Evolutionary conservation across 2,888 invertebrate genomes (phyloP).

Genomic region (Salticus scenicus): DNA sequence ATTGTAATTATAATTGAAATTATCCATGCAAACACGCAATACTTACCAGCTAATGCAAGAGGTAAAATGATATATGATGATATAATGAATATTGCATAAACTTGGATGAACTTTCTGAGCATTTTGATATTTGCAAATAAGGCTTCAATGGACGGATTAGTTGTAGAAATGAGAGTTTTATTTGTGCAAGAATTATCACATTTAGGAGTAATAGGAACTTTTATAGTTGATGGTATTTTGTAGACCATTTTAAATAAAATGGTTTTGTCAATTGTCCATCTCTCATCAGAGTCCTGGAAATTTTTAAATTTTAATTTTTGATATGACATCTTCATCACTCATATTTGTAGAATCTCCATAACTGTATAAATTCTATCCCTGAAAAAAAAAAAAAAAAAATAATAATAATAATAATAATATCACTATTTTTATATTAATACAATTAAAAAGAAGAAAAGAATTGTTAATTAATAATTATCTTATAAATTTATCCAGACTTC

Average conservation of each 20-base stretch:
- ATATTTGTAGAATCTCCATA: neutral
- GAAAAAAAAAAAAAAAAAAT: neutral
- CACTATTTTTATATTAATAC: no score
- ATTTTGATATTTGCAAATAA: neutral
- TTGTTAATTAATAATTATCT: no score
- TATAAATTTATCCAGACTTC: no score
- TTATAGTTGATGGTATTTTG: neutral
- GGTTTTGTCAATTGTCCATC: neutral
- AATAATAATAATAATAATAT: no score
- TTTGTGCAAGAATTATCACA: constrained; percentile 44
- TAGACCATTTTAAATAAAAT: neutral
- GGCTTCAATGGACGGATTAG: constrained; percentile 37
- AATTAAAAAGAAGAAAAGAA: no score
- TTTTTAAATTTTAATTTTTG: neutral
- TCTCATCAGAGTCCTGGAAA: neutral
- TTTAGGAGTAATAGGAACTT: constrained; percentile 51
- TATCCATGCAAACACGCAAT: no score
- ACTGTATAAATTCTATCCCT: neutral
- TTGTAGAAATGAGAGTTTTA: neutral
- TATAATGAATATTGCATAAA: neutral
- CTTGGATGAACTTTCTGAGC: neutral
- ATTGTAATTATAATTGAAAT: no score
- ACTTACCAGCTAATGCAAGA: constrained; percentile 42
- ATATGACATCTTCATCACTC: neutral
- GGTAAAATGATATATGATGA: constrained; percentile 16